These are phyloP conservation scores for Melinaea menophilus DNA, from an alignment of 2,888 invertebrate species.

Conservation along the genomic window DNA sequence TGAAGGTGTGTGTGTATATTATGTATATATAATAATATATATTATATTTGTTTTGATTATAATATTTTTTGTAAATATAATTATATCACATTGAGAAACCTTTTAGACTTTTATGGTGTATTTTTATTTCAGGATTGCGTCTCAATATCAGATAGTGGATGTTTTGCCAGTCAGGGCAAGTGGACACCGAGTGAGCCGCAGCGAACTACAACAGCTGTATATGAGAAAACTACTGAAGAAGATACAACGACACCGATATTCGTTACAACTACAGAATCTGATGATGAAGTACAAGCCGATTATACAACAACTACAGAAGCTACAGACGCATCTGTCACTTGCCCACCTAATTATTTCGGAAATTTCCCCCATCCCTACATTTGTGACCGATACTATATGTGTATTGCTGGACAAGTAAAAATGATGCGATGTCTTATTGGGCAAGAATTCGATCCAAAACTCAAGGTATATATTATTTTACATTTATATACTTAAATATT, in stretches of 20 bases:
- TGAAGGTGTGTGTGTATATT: slow-evolving; percentile 7
- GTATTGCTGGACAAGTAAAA: slow-evolving; percentile 32
- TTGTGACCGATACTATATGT: slow-evolving; percentile 45
- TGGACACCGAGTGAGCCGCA: not conserved
- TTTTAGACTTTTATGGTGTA: too few species aligned
- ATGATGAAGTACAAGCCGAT: not conserved
- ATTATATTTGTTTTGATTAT: too few species aligned
- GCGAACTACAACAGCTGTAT: not conserved
- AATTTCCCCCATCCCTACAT: slow-evolving; percentile 42
- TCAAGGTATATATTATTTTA: slow-evolving; percentile 6
- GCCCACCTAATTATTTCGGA: slow-evolving; percentile 37
- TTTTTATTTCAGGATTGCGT: slow-evolving; percentile 20
- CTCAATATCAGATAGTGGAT: slow-evolving; percentile 22
- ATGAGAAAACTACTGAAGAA: slow-evolving; percentile 19
- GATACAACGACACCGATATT: slow-evolving; percentile 13
- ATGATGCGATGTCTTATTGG: slow-evolving; percentile 16
- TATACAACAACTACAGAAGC: slow-evolving; percentile 14
- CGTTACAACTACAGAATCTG: slow-evolving; percentile 8
- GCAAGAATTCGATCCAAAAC: slow-evolving; percentile 17
- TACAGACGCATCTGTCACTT: slow-evolving; percentile 29
- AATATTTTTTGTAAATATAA: too few species aligned
- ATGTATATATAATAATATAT: not conserved
- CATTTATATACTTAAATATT: not conserved
- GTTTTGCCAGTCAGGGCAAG: slow-evolving; percentile 11
- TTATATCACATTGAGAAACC: not conserved